Percentiles rank a stretch among this genome's conserved stretches.
phyloP scores from a whole-genome alignment of 2,113 vertebrate genomes.

The Prionailurus bengalensis region DNA sequence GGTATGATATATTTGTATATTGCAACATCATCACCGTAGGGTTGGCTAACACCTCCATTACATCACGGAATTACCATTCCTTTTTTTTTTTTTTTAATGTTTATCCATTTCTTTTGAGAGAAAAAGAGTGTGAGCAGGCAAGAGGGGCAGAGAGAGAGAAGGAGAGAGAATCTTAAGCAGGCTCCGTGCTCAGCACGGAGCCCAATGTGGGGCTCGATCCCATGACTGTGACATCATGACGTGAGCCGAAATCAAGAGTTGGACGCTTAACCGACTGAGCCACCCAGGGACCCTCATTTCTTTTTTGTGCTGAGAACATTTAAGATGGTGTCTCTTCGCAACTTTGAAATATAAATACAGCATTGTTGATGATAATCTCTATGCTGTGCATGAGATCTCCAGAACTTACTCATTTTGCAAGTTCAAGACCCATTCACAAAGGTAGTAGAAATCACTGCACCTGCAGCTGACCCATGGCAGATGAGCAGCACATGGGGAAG shows the following conservation, averaged over 20 bases:
- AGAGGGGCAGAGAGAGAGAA: no score
- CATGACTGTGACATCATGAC: no score
- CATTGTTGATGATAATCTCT: background rate
- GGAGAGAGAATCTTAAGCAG: no score
- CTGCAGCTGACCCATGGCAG: background rate
- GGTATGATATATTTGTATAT: background rate
- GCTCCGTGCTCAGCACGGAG: no score
- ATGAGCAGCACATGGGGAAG: accelerated
- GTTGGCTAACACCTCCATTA: background rate
- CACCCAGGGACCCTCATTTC: background rate
- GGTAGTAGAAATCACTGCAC: background rate
- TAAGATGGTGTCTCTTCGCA: background rate
- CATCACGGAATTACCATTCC: background rate
- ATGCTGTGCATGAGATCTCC: no score
- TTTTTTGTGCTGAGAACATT: background rate
- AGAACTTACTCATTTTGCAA: background rate
- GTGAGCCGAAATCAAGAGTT: no score
- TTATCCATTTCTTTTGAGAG: no score
- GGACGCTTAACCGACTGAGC: no score
- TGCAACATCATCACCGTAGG: background rate
- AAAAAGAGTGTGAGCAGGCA: no score
- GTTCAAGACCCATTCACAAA: background rate
- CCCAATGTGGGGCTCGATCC: no score
- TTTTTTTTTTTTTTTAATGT: background rate
- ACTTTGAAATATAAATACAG: background rate